Base-by-base conservation (phyloP, 2,113 vertebrate species). In the Orthonyx spaldingii region DNA sequence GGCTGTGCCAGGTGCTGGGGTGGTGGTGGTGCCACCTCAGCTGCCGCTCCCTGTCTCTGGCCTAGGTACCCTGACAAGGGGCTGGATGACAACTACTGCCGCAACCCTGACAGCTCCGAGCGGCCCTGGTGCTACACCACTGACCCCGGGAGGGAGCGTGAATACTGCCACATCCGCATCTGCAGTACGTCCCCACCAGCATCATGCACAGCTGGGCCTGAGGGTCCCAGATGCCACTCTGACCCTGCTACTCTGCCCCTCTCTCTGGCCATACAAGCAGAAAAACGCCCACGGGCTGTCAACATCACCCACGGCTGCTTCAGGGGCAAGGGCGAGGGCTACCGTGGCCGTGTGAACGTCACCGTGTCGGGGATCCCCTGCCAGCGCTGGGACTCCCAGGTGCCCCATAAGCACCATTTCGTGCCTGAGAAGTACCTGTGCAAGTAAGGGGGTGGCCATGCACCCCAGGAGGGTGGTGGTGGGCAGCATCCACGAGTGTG, bases 101-200 rank as follows among this genome's bases (percentile, higher is more conserved):
- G 99, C 70, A 99, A 99, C 80, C 99, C 99, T 0, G 99, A 99
- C 28, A 98, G 98, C 61, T 99, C 99, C 0, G 99, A 99, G 13
- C 96, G 98, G 57, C 99, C 99, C 66, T 99, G 99, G 99, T 99
- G 99, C 96, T 99, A 99, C 96, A 99, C 99, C 74, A 98, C 97
- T 0, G 98, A 99, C 92, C 97, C 98, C 0, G 24, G 87, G 16
- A 87, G 97, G 59, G 98, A 99, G 96, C 95, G 99, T 19, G 99
- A 99, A 87, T 98, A 96, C 97, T 99, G 99, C 78, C 96, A 91
- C 71, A 98, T 99, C 90, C 98, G 97, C 27, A 91, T 98, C 94
- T 99, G 99, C 96, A 97, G 99, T 99, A 97, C 98, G 99, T 97
- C 24, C 35, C 27, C 2, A 1, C 46, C 5, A 9, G 21, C 7